Evolutionary conservation across 2,113 vertebrate genomes (phyloP).

Genomic region (Silurus asotus): DNA sequence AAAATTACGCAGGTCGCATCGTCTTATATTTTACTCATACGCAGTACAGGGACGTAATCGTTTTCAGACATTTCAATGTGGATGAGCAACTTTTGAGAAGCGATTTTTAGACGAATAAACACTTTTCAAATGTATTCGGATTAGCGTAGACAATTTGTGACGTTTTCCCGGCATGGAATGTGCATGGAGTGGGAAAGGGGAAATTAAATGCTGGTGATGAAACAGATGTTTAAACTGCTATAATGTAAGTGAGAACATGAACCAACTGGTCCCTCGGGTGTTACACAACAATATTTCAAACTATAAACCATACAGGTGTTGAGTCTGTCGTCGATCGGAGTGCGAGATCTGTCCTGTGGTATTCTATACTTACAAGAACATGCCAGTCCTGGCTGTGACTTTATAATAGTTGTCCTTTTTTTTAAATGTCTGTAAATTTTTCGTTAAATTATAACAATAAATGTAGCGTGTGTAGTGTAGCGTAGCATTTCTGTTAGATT

Average conservation of each 20-base stretch:
- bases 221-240: background rate
- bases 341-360: background rate
- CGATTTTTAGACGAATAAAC: too few relatives aligned
- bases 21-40: too few relatives aligned
- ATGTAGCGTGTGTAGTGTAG: background rate
- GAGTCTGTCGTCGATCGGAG: background rate
- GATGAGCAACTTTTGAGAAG: too few relatives aligned
- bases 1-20: too few relatives aligned
- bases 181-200: background rate
- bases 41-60: too few relatives aligned
- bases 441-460: background rate
- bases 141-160: background rate
- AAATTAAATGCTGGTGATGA: background rate
- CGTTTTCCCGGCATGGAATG: background rate
- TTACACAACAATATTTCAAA: background rate
- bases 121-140: too few relatives aligned
- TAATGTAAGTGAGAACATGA: background rate
- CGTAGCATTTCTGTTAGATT: too few relatives aligned
- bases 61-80: too few relatives aligned
- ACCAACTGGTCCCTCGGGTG: background rate
- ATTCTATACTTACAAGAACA: background rate
- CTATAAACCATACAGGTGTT: background rate
- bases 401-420: background rate
- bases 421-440: background rate
- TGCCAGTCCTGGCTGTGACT: background rate